Conservation (phyloP, 2,888 invertebrate species). For the Amphipoea lucens region DNA sequence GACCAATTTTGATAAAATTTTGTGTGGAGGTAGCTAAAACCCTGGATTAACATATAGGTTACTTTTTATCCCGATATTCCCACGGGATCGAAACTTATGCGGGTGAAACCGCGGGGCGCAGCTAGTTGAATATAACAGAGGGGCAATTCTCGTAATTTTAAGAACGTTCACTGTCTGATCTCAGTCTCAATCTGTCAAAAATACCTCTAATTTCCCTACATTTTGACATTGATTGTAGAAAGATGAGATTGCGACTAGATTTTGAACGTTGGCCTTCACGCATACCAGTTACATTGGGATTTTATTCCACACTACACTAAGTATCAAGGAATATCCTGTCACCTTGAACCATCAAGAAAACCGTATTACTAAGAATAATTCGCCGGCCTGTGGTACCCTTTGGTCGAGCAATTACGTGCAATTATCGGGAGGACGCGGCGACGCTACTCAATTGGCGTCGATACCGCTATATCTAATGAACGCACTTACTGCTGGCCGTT, state of each 20-base stretch:
- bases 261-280: neutral
- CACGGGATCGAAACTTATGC: no score
- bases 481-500: constrained; percentile 60
- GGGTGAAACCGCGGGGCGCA: no score
- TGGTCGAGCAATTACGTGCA: constrained; percentile 75
- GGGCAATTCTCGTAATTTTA: no score
- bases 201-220: no score
- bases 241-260: no score
- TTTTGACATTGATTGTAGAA: no score
- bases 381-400: constrained; percentile 60
- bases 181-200: no score
- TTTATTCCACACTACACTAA: neutral
- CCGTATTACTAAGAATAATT: constrained; percentile 57
- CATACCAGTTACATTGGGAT: neutral
- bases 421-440: constrained; percentile 74
- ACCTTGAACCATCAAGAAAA: constrained; percentile 28
- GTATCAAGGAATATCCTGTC: constrained; percentile 1
- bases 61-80: no score
- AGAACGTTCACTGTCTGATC: no score
- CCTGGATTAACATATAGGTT: no score
- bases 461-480: constrained; percentile 73
- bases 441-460: constrained; percentile 76
- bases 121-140: neutral
- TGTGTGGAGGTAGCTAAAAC: no score
- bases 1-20: no score